phyloP scores from a whole-genome alignment of 2,797 vertebrate genomes.

The Pteronotus mesoamericanus region DNA sequence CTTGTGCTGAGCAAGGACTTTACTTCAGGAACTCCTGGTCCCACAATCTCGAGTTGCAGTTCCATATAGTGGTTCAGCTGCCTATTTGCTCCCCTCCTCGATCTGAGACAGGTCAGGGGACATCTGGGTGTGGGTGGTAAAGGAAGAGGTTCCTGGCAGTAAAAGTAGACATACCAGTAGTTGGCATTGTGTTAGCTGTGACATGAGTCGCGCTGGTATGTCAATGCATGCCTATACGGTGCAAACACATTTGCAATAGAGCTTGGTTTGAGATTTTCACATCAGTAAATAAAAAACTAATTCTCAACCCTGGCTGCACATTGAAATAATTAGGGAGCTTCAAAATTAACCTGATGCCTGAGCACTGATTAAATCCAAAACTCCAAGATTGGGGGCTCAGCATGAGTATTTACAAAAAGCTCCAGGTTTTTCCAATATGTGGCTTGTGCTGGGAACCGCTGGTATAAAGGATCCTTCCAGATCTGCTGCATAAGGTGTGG shows the following conservation, averaged over 20 bases:
- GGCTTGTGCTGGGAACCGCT: neutral
- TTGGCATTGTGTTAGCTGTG: neutral
- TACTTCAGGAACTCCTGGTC: neutral
- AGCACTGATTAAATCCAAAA: neutral
- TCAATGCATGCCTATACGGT: neutral
- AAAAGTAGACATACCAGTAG: neutral
- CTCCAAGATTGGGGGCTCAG: neutral
- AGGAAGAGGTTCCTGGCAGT: neutral
- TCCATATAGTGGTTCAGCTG: neutral
- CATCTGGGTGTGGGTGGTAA: neutral
- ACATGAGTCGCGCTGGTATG: neutral
- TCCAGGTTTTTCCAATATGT: neutral
- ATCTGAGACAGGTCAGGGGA: neutral
- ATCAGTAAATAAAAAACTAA: neutral
- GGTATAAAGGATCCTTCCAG: neutral
- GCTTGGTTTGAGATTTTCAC: neutral
- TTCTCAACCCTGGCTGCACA: neutral
- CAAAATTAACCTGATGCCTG: neutral
- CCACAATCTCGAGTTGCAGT: neutral
- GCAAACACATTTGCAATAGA: neutral
- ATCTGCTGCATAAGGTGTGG: neutral
- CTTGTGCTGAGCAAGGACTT: constrained; percentile 6
- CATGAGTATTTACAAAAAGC: neutral
- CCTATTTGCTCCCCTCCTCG: neutral
- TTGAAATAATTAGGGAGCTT: neutral